Base-by-base conservation (phyloP, 2,888 invertebrate genomes). In the Macrophya alboannulata region DNA sequence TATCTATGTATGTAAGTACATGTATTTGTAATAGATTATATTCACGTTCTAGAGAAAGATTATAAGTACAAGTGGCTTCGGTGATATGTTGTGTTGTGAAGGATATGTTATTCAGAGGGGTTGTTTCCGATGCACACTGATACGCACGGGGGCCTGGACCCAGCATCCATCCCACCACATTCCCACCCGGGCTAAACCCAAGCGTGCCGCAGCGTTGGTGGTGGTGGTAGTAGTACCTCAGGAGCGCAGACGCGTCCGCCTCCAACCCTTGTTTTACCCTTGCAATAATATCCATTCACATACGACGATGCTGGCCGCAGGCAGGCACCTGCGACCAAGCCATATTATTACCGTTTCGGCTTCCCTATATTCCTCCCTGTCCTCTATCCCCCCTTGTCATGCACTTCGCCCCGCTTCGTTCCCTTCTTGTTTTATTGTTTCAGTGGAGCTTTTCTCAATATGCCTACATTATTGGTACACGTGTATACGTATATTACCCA, bases 101-200 rank as follows among this genome's bases (percentile, higher is more conserved):
- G 87, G 87, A 86, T 88, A 86, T 88, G 89, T 87, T 88, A 89
- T 89, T 89, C 86, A 86, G 88, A 88, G 88, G 88, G 88, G 87
- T 88, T 88, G 88, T 89, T 90, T 89, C 88, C 87, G 88, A 89
- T 87, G 89, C 87, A 89, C 90, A 89, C 89, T 88, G 89, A 89
- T 87, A 88, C 87, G 86, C 87, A 83, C 87, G 88, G 87, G 87
- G 86, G 74, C 76, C 74, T 76, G 86, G 86, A 87, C 87, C 89
- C 87, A 88, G 89, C 89, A 87, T 89, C 88, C 88, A 89, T 84
- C 74, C 84, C 76, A 74, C 62, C 76, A 89, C 88, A 89, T 88
- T 89, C 90, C 89, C 89, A 88, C 89, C 86, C 86, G 79, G 86
- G 84, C 79, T 81, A 85, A 86, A 86, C 84, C 85, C 87, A 85